A percentile compares a stretch with the other conserved stretches of the same genome.
Conservation (phyloP, 1,140 invertebrate species). For the Zaprionus tsacasi region DNA sequence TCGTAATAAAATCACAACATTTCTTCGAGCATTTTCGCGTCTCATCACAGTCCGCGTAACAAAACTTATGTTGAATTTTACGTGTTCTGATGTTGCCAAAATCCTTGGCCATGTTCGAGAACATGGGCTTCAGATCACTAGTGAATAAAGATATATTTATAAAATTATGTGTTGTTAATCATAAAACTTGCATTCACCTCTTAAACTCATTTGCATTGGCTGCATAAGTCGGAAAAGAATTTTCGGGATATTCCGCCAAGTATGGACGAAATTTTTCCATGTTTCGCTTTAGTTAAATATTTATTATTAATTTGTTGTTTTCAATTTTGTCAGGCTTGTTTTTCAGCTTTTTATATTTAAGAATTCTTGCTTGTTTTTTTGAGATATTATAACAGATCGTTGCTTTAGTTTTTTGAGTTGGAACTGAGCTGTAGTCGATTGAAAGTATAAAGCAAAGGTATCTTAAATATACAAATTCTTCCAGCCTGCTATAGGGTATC, state of each 20-base stretch:
- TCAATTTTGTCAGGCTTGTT: too few relatives aligned
- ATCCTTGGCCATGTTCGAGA: neutral
- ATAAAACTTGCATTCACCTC: neutral
- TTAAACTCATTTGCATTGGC: neutral
- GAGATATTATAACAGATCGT: too few relatives aligned
- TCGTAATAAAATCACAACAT: neutral
- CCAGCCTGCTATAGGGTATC: neutral
- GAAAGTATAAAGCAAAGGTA: neutral
- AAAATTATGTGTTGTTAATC: too few relatives aligned
- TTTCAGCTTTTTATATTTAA: too few relatives aligned
- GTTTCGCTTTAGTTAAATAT: neutral
- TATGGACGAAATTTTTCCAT: conserved; percentile 7
- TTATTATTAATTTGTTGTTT: neutral
- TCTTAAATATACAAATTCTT: neutral
- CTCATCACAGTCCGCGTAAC: neutral
- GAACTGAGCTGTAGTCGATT: neutral
- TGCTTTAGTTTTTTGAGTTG: neutral
- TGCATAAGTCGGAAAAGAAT: neutral
- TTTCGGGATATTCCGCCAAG: neutral
- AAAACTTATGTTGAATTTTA: conserved; percentile 10
- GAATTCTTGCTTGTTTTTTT: too few relatives aligned
- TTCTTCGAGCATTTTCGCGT: neutral
- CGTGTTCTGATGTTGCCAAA: neutral
- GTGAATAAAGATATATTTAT: neutral
- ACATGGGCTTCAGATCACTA: conserved; percentile 2